Conservation (phyloP, 2,888 invertebrate species). For the Esperia sulphurella region DNA sequence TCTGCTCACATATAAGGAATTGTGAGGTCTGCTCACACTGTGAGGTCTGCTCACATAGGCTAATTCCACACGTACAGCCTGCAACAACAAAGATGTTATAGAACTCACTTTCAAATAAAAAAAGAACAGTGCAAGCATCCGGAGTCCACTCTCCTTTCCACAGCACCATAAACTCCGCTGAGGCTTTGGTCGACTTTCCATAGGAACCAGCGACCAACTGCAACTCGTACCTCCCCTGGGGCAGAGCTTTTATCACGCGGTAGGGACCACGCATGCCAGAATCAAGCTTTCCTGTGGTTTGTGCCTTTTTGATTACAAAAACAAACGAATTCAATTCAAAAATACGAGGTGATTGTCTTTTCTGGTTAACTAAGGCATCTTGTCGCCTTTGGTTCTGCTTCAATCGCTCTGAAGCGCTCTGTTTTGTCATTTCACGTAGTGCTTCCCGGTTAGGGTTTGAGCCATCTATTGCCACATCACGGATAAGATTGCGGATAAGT, state of each 20-base stretch:
- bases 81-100: too few relatives aligned
- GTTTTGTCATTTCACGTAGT: background rate
- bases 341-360: background rate
- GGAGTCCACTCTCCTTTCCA: constrained; percentile 18
- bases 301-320: background rate
- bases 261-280: background rate
- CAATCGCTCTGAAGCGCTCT: background rate
- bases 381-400: background rate
- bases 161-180: constrained; percentile 12
- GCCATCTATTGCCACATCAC: background rate
- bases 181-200: constrained; percentile 14
- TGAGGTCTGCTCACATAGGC: too few relatives aligned
- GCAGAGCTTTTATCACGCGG: background rate
- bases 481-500: background rate
- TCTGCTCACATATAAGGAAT: too few relatives aligned
- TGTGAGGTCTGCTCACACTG: too few relatives aligned
- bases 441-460: background rate
- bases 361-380: background rate
- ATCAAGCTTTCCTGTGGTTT: background rate
- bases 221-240: background rate
- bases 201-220: constrained; percentile 3
- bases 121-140: constrained; percentile 11
- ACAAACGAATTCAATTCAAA: background rate
- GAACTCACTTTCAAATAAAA: constrained; percentile 10
- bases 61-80: background rate